A percentile compares a stretch with the other conserved stretches of the same genome.
phyloP scores from a whole-genome alignment of 2,797 vertebrate species.

The Sebastiscus albofasciatus region DNA sequence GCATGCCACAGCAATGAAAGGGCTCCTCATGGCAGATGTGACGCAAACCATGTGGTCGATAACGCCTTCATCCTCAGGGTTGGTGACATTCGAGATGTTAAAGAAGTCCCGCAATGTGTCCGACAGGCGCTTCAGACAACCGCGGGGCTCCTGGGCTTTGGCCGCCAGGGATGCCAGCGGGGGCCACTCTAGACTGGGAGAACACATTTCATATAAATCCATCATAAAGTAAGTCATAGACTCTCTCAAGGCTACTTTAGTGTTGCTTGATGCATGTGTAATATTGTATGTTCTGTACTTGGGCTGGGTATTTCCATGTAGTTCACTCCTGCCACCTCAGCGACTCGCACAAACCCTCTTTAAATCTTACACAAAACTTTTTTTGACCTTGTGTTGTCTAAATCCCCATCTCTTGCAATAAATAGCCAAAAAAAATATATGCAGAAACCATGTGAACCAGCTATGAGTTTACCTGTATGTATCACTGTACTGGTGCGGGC shows the following conservation, averaged over 20 bases:
- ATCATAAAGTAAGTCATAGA: neutral
- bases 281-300: neutral
- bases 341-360: neutral
- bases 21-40: conserved; percentile 90
- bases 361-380: neutral
- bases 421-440: neutral
- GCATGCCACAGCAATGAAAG: conserved; percentile 87
- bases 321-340: neutral
- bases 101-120: conserved; percentile 85
- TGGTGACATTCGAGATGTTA: conserved; percentile 80
- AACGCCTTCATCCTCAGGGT: conserved; percentile 88
- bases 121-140: conserved; percentile 87
- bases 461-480: conserved; percentile 76
- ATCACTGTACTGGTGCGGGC: conserved; percentile 86
- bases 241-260: neutral
- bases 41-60: conserved; percentile 94
- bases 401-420: neutral
- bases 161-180: conserved; percentile 82
- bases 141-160: conserved; percentile 87
- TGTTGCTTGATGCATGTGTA: neutral
- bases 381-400: neutral
- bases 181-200: conserved; percentile 87
- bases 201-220: neutral
- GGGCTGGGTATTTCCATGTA: neutral
- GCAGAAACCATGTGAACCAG: neutral